Base-by-base conservation (phyloP, 2,888 invertebrate genomes). In the Leucania comma region DNA sequence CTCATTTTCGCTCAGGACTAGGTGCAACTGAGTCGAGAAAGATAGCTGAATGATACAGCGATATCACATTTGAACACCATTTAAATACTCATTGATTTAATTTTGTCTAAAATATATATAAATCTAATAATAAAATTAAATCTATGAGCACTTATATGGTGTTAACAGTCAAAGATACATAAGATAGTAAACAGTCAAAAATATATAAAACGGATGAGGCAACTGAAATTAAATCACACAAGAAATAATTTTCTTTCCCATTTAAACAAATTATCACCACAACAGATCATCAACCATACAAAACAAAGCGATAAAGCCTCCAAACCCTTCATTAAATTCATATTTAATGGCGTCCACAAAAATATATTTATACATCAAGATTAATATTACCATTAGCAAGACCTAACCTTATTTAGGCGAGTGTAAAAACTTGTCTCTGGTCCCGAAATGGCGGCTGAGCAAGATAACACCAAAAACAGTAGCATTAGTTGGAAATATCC, bases 371-470 rank as follows among this genome's bases (percentile, higher is more conserved):
- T 76, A 89, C 89, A 91, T 93, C 91, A 91, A 93, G 93, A 93
- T 90, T 90, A 90, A 92, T 91, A 90, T 92, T 90, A 88, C 90
- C 91, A 91, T 91, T 90, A 90, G 85, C 76, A 88, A 87, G 86
- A 78, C 75, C 80, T 70, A 73, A 68, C 92, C 92, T 80, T 90
- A 90, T 93, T 88, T 83, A 89, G 91, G 77, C 57, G 70, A 74
- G 73, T 72, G 82, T 85, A 93, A 93, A 93, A 93, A 89, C 89
- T 87, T 82, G 89, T 82, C 88, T 86, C 72, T 82, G 83, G 67
- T 76, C 92, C 92, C 80, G 90, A 92, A 88, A 88, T 85, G 92
- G 91, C 82, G 65, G 75, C 67, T 64, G 84, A 32, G 80, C 76
- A 78, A 88, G 88, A 90, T 90, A 78, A 82, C 62, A 76, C 92